Percentiles rank a stretch among this genome's conserved stretches.
These are phyloP conservation scores for Kryptolebias marmoratus DNA, from an alignment of 2,113 vertebrate species.

Conservation along the genomic window DNA sequence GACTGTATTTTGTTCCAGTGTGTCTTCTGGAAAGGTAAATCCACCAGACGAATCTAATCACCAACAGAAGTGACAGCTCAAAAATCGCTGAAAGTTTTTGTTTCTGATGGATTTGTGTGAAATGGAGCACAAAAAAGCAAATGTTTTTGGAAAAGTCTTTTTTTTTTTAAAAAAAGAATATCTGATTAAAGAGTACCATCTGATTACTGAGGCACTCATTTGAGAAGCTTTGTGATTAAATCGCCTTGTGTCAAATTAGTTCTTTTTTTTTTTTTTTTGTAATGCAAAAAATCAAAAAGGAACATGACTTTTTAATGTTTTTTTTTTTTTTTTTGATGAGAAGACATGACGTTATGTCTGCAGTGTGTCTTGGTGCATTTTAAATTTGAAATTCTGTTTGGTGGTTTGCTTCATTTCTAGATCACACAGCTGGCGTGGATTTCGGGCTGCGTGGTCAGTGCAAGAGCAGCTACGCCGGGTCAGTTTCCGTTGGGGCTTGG, in stretches of 20 bases:
- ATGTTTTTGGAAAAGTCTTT: conserved; percentile 5
- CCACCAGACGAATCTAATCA: neutral
- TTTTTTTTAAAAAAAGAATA: no score
- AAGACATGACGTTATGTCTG: no score
- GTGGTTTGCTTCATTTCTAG: neutral
- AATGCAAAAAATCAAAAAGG: no score
- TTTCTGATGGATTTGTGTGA: conserved; percentile 24
- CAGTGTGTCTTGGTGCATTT: neutral
- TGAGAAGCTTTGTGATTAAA: no score
- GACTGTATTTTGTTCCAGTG: neutral
- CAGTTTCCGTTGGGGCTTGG: neutral
- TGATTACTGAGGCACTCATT: no score
- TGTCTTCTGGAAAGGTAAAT: conserved; percentile 7
- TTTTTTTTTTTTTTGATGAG: no score
- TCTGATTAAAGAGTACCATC: no score
- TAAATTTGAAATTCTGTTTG: neutral
- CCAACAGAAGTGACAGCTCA: neutral
- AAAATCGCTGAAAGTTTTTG: conserved; percentile 1
- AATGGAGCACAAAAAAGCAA: neutral
- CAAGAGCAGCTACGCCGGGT: neutral
- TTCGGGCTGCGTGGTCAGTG: neutral
- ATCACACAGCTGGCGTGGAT: neutral
- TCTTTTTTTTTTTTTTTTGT: no score
- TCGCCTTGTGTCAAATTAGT: no score
- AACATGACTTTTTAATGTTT: no score